Conservation (phyloP, 92 coral and sea anemone species). For the Actinernus sp. region DNA sequence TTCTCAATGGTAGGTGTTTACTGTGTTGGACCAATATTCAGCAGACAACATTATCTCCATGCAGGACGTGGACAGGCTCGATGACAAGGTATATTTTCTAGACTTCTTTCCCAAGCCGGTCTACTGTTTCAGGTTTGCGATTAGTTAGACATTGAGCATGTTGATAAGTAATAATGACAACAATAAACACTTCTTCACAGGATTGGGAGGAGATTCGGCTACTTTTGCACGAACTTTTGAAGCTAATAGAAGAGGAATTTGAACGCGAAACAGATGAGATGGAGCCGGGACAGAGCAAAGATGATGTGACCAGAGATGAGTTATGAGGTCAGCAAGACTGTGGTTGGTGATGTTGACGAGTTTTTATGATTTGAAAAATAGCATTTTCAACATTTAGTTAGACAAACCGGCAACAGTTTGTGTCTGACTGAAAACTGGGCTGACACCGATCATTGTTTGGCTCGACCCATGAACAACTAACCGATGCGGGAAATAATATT, state of each 20-base stretch:
- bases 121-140: too few species aligned
- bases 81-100: constrained; percentile 34
- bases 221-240: constrained; percentile 19
- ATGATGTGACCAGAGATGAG: neutral
- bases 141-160: too few species aligned
- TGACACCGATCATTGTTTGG: too few species aligned
- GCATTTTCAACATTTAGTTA: too few species aligned
- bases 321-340: neutral
- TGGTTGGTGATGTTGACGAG: neutral
- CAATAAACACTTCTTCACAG: too few species aligned
- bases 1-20: constrained; percentile 15
- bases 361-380: too few species aligned
- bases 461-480: too few species aligned
- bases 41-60: constrained; percentile 33
- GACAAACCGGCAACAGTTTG: too few species aligned
- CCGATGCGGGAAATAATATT: too few species aligned
- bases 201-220: constrained; percentile 35
- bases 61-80: constrained; percentile 28
- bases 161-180: too few species aligned
- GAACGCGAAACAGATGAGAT: neutral
- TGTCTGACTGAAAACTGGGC: too few species aligned
- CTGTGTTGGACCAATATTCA: constrained; percentile 33
- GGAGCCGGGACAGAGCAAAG: neutral
- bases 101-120: too few species aligned
- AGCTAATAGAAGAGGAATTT: neutral